Evolutionary conservation across 2,113 vertebrate genomes (phyloP).

Genomic region (Bagarius yarrelli): DNA sequence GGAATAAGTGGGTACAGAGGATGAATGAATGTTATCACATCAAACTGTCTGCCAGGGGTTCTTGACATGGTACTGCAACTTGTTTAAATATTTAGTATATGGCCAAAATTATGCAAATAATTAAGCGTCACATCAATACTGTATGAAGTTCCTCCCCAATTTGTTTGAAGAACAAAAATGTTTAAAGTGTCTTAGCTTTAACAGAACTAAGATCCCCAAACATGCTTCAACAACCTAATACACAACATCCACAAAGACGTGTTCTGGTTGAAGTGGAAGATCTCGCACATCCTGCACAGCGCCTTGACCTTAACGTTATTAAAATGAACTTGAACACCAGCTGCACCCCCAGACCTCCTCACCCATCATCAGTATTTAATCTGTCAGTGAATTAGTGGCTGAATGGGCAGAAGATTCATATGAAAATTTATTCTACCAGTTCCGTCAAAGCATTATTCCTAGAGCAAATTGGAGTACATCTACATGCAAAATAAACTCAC

Average conservation of each 20-base stretch:
- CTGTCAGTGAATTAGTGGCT: not conserved
- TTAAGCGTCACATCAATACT: too few species aligned
- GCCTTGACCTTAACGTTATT: not conserved
- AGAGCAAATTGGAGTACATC: not conserved
- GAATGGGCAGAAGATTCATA: not conserved
- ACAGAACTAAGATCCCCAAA: not conserved
- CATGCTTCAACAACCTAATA: not conserved
- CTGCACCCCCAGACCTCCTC: too few species aligned
- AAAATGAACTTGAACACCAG: not conserved
- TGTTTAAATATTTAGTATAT: too few species aligned
- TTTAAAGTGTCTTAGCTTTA: not conserved
- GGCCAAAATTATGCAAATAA: too few species aligned
- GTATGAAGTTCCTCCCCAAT: too few species aligned
- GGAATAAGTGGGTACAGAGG: not conserved
- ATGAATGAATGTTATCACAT: not conserved
- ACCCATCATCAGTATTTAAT: not conserved
- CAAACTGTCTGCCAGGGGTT: too few species aligned
- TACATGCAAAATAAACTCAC: slow-evolving; percentile 66
- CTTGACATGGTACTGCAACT: too few species aligned
- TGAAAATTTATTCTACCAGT: not conserved
- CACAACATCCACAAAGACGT: not conserved
- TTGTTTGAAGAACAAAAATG: not conserved
- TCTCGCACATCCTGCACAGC: not conserved
- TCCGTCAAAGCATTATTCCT: not conserved
- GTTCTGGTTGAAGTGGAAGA: not conserved